phyloP scores from a whole-genome alignment of 2,797 vertebrate genomes.

The Okamejei kenojei region DNA sequence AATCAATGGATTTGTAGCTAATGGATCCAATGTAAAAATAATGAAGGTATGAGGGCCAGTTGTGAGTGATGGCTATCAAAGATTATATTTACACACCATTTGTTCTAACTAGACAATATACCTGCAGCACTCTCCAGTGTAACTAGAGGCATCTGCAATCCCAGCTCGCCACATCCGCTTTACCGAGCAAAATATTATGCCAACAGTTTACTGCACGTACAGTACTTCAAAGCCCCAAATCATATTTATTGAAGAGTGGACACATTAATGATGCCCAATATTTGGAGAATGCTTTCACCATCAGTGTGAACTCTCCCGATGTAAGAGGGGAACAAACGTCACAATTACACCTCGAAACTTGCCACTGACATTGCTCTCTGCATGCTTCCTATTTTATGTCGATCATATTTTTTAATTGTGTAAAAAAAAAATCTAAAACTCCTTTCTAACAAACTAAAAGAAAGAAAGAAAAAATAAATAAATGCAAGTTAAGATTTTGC shows the following conservation, averaged over 20 bases:
- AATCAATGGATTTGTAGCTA: slow-evolving; percentile 31
- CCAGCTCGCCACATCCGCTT: too few relatives aligned
- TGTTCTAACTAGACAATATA: neutral
- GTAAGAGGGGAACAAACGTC: neutral
- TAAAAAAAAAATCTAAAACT: slow-evolving; percentile 16
- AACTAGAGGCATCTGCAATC: neutral
- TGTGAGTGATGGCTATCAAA: neutral
- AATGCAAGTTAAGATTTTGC: slow-evolving; percentile 29
- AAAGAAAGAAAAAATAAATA: slow-evolving; percentile 5
- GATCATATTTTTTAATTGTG: slow-evolving; percentile 33
- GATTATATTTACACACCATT: neutral
- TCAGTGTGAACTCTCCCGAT: neutral
- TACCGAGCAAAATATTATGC: neutral
- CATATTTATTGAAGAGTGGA: neutral
- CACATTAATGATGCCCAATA: slow-evolving; percentile 1
- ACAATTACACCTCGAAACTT: neutral
- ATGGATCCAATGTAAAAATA: neutral
- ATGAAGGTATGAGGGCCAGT: neutral
- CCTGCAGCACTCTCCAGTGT: neutral
- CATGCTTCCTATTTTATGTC: slow-evolving; percentile 8
- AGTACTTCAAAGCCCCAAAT: neutral
- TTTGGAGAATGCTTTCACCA: neutral
- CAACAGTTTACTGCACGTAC: neutral
- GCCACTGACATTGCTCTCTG: neutral
- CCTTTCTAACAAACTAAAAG: neutral